phyloP scores from a whole-genome alignment of 2,113 vertebrate species.

The Amblyopsis rosae region DNA sequence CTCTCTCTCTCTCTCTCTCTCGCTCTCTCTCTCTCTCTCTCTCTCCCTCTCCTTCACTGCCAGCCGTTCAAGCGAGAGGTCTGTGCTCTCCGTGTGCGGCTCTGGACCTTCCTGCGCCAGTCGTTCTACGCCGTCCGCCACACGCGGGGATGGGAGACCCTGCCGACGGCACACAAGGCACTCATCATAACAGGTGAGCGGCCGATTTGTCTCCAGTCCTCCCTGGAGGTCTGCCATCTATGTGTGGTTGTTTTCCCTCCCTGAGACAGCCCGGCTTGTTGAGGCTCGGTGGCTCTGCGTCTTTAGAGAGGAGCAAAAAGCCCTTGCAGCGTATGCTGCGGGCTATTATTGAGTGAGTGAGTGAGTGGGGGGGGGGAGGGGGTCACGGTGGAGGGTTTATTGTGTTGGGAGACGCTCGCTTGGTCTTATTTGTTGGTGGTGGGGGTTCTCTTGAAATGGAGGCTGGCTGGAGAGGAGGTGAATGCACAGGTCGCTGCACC shows the following conservation, averaged over 20 bases:
- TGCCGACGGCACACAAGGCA: conserved; percentile 83
- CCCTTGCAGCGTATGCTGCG: conserved; percentile 20
- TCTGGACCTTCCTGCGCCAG: conserved; percentile 95
- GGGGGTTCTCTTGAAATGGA: conserved; percentile 2
- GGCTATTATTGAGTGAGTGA: conserved; percentile 11
- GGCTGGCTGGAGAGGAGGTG: conserved; percentile 9
- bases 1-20: too few species aligned
- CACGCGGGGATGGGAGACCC: conserved; percentile 89
- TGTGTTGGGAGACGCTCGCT: conserved; percentile 8
- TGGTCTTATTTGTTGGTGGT: background rate
- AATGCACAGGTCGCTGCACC: conserved; percentile 51
- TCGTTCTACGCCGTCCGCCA: conserved; percentile 94
- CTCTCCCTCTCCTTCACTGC: conserved; percentile 5
- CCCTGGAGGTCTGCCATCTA: conserved; percentile 2
- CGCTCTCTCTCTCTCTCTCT: conserved; percentile 32
- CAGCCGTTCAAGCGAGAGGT: conserved; percentile 90
- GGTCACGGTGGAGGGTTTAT: conserved; percentile 8
- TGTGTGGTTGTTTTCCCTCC: conserved; percentile 13
- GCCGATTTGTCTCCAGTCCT: background rate
- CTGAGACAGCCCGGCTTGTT: conserved; percentile 26
- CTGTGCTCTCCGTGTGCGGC: conserved; percentile 85
- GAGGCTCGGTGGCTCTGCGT: conserved; percentile 40
- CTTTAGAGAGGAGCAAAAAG: conserved; percentile 30
- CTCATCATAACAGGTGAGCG: conserved; percentile 87
- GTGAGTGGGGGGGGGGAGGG: background rate